Evolutionary conservation across 2,113 vertebrate species (phyloP), one percentile per base, ranked within the genome.

Genomic region (Progne subis): DNA sequence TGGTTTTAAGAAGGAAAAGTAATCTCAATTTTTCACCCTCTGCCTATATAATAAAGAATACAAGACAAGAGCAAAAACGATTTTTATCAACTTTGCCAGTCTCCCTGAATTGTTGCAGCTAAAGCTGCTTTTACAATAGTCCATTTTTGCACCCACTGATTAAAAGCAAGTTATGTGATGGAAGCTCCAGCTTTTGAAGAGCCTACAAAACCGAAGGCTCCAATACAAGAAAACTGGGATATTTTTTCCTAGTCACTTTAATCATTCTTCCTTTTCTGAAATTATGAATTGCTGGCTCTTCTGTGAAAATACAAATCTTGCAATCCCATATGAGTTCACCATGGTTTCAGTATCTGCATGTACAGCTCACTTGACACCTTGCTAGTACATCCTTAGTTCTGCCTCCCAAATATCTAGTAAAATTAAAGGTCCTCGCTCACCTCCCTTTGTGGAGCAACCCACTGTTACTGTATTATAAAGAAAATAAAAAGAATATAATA

Each of bases 101-200:
- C 32, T 75, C 12, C 26, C 32, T 47, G 34, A 84, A 78, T 50
- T 82, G 50, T 61, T 82, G 25, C 23, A 56, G 64, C 56, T 74
- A 74, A 65, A 82, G n/a, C 34, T 86, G 19, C 28, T 86, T 67
- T 85, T 61, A 64, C 49, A 71, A 6, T 64, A 50, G 39, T 39
- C 39, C 52, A 26, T 32, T 83, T 49, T 23, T 41, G 47, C 8
- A 69, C 28, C 49, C 43, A 28, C 5, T 70, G 43, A 81, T 63
- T 77, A 65, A 60, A 83, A 64, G 19, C 41, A 61, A 87, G 14
- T 50, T 60, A 49, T 0, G 0, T 0, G 1, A 65, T 39, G 16
- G 50, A 86, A 80, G 16, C 1, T 1, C 14, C 31, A 63, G 23
- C 55, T 80, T 92, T 81, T 60, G 39, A 65, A 56, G 8, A 77